phyloP scores from a whole-genome alignment of 2,888 invertebrate genomes.

The Megaustenia siamemsis region DNA sequence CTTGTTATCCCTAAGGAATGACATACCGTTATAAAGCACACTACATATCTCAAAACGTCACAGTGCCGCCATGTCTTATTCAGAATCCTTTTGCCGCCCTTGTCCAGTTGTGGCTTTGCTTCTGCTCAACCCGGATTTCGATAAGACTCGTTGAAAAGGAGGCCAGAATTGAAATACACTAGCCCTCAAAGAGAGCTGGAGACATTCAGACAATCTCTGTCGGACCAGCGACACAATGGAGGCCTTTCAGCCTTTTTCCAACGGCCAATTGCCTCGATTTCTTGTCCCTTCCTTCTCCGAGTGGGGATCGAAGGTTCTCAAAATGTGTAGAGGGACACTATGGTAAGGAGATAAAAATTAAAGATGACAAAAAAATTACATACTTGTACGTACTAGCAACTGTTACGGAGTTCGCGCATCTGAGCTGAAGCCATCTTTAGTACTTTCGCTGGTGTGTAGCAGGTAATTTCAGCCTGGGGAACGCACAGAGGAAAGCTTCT shows the following conservation, averaged over 20 bases:
- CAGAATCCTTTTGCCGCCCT: background rate
- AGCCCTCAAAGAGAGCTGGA: conserved; percentile 23
- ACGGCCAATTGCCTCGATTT: conserved; percentile 45
- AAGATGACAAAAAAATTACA: too few species aligned
- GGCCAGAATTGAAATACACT: conserved; percentile 38
- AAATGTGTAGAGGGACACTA: too few species aligned
- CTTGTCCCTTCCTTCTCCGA: conserved; percentile 12
- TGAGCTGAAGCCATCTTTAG: too few species aligned
- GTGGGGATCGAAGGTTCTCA: too few species aligned
- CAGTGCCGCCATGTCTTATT: conserved; percentile 12
- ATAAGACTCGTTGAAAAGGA: background rate
- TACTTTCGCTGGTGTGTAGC: too few species aligned
- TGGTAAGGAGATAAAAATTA: too few species aligned
- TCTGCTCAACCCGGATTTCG: background rate
- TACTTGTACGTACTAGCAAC: too few species aligned
- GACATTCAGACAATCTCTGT: conserved; percentile 36
- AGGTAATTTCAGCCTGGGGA: too few species aligned
- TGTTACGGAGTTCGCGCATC: too few species aligned
- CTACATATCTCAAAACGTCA: background rate
- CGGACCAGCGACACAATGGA: conserved; percentile 19
- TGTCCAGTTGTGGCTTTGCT: background rate
- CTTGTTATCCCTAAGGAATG: background rate
- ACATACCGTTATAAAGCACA: background rate
- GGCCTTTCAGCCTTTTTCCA: conserved; percentile 17
- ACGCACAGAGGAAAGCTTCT: too few species aligned